Conservation (phyloP, 2,113 vertebrate genomes). For the Antigone vipio region DNA sequence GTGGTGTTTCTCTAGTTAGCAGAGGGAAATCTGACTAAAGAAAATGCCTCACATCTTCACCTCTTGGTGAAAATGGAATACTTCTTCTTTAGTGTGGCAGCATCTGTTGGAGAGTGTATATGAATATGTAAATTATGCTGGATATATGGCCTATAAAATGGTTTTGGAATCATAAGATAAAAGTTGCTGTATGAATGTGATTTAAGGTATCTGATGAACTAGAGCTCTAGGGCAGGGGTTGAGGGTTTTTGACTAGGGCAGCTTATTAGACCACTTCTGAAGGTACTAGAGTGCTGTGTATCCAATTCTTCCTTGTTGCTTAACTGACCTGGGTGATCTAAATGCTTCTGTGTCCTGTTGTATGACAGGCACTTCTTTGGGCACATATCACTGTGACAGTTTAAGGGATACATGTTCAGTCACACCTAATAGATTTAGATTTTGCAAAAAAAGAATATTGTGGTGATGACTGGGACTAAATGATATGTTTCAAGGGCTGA, state of each 20-base stretch:
- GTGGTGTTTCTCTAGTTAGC: not conserved
- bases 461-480: not conserved
- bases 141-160: not conserved
- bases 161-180: not conserved
- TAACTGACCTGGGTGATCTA: not conserved
- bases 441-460: not conserved
- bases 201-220: conserved; percentile 4
- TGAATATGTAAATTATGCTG: not conserved
- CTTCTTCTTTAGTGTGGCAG: not conserved
- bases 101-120: not conserved
- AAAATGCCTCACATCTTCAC: not conserved
- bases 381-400: accelerated
- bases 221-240: not conserved
- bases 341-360: not conserved
- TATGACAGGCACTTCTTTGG: not conserved
- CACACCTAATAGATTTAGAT: not conserved
- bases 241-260: not conserved
- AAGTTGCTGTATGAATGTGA: not conserved
- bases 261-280: not conserved
- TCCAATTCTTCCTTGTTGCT: not conserved
- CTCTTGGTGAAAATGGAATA: not conserved
- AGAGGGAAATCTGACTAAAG: not conserved
- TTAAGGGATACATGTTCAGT: not conserved
- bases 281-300: not conserved
- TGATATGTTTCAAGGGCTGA: not conserved